Evolutionary conservation across 1,140 invertebrate species (phyloP), one percentile per base, ranked within the genome.

Genomic region (Euwallacea fornicatus): DNA sequence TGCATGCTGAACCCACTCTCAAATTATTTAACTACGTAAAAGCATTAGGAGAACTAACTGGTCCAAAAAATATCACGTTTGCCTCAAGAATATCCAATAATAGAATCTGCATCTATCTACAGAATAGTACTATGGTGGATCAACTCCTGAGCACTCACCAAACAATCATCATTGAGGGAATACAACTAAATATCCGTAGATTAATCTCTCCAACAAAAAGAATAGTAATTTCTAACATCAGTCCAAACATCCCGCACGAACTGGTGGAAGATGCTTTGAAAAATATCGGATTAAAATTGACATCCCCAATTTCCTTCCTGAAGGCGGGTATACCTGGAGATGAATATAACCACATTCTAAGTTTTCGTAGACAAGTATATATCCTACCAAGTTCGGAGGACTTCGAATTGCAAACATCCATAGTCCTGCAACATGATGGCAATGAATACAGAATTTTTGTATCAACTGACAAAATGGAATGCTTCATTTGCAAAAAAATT

Each of bases 71-170:
- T 50, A 50, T 50, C 13, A 50, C 46, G 13, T 50, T 50, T 50
- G 46, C 46, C 9, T 50, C 46, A 50, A 50, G 46, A 50, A 50
- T 50, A 50, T 50, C 46, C 13, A 50, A 50, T 50, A 50, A 50
- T 13, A 50, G 46, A 50, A 6, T 50, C 13, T 50, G 46, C 13
- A 50, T 50, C 9, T 50, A 50, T 50, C 46, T 50, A 11, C 46
- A 11, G 46, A 50, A 50, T 13, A 50, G 46, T 50, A 50, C 46
- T 50, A 50, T 50, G 46, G 46, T 50, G 46, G 46, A 50, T 11
- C 46, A 50, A 13, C 46, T 50, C 6, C 46, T 50, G 46, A 50
- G 9, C 9, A 50, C 46, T 50, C 46, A 50, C 46, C 46, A 50
- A 50, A 50, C 46, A 50, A 6, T 50, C 46, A 50, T 6, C 46